Evolutionary conservation across 2,113 vertebrate species (phyloP), one percentile per base, ranked within the genome.

Genomic region (Dunckerocampus dactyliophorus): DNA sequence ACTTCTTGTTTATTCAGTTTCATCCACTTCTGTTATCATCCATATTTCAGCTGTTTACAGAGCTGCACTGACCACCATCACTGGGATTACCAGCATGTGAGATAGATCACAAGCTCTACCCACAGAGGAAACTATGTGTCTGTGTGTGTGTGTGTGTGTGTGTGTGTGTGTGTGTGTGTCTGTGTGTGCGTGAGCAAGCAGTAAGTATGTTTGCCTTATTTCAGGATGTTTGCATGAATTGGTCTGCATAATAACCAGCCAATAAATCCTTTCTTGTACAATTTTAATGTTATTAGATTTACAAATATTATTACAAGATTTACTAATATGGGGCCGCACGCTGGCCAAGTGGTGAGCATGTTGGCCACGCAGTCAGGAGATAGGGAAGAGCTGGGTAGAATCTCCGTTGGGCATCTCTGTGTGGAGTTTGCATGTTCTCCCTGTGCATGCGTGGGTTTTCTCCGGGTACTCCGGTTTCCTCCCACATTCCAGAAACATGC

Each of bases 1-100:
- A 64, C 77, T 82, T 19, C 74, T 85, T 24, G 69, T 84, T 74
- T 81, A 87, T 87, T 84, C 85, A 13, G 72, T 85, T 87, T 87
- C 78, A 87, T 85, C 76, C 81, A 72, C 71, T 77, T 71, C 77
- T 83, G 85, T 84, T 82, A 80, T 85, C 80, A 87, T 87, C 76
- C 80, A 87, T 87, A 87, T 87, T 85, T 87, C 68, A 87, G 83
- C 80, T 85, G 85, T 87, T 85, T 84, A 87, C 85, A 82, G 78
- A 81, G 74, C 76, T 66, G 79, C 62, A 82, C 74, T 82, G 85
- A 76, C 81, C 65, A 63, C 71, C 77, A 59, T 81, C 74, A 24
- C 81, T 76, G 79, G 79, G 81, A 85, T 85, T 77, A 86, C 74
- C 82, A 82, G 75, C 75, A 82, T 72, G 77, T 73, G 69, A 51